Evolutionary conservation across 2,888 invertebrate genomes (phyloP), one percentile per base, ranked within the genome.

Genomic region (Leuctra nigra): DNA sequence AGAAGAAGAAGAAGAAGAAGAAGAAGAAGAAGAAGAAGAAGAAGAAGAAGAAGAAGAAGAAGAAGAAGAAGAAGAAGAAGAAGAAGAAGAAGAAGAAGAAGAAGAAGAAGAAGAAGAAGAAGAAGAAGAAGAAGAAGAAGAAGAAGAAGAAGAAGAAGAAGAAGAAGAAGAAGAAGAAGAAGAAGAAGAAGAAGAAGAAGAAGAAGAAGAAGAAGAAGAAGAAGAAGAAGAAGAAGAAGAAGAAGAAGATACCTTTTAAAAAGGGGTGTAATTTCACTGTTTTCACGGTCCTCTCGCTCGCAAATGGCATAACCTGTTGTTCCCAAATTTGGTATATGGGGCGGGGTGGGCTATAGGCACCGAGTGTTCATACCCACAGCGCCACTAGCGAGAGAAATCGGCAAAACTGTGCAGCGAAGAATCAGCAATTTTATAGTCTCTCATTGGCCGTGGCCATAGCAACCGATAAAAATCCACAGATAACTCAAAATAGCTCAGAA

Each of bases 31-130:
- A 41, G 41, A 41, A 41, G 41, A 41, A 41, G 41, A 41, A 41
- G 41, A 41, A 41, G 41, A 46, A 14, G 46, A 46, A 4, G 46
- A 14, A 46, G 7, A 46, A 46, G 46, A 46, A 46, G 46, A 46
- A 46, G 46, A 46, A 46, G 46, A 46, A 46, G 46, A 46, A 46
- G 46, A 46, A 46, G 46, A 46, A 46, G 46, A 46, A 46, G 46
- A 46, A 46, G 46, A 46, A 46, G 46, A 46, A 46, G 46, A 46
- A 46, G 46, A 46, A 46, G 46, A 46, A 46, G 46, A 46, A 46
- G 46, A 46, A 46, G 46, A 46, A 46, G 46, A 46, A 46, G 46
- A 46, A 46, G 46, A 46, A 41, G 41, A 41, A 41, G 41, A 41
- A 41, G 41, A 41, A 41, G 41, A 41, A 41, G 41, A 41, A 41